Conservation (phyloP, 2,888 invertebrate genomes). For the Dione juno region DNA sequence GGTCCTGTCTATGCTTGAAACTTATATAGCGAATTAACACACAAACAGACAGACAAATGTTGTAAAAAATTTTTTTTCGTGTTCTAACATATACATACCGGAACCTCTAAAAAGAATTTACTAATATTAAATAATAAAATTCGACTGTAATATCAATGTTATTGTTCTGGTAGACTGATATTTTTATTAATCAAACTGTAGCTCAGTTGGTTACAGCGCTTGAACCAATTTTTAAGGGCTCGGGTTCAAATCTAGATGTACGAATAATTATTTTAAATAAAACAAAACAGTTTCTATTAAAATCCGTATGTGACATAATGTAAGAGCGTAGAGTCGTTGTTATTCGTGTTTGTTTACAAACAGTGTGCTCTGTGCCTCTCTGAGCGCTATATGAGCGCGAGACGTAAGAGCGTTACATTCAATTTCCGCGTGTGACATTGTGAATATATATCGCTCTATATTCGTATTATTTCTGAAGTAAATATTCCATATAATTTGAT, state of each 20-base stretch:
- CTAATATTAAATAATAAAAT: no score
- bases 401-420: not conserved
- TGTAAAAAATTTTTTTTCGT: no score
- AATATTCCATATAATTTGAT: not conserved
- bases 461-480: not conserved
- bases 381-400: not conserved
- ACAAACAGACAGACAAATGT: no score
- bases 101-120: no score
- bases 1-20: no score
- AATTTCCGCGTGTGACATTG: conserved; percentile 7
- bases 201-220: no score
- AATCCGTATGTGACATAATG: not conserved
- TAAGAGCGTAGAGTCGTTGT: not conserved
- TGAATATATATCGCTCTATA: not conserved
- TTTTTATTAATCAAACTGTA: no score
- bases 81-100: no score
- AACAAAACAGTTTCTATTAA: not conserved
- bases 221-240: no score
- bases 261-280: not conserved
- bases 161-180: no score
- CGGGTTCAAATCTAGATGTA: not conserved
- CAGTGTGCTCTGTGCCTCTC: not conserved
- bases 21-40: no score
- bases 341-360: conserved; percentile 16
- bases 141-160: no score